Percentiles rank a stretch among this genome's conserved stretches.
Evolutionary conservation across 2,888 invertebrate species (phyloP).

Genomic region (Crepidodera aurea): DNA sequence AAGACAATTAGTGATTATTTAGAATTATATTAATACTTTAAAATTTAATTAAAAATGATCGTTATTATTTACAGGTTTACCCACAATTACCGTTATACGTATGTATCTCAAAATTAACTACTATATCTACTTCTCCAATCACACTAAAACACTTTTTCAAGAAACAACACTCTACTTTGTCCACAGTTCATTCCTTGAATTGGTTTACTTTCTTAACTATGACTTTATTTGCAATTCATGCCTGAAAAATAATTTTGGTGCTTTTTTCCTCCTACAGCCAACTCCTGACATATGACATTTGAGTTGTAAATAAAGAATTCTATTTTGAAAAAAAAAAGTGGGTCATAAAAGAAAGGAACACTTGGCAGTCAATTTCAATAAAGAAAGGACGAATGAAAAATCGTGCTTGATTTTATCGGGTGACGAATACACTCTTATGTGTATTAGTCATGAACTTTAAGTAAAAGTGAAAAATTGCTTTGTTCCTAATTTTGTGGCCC

Average conservation of each 20-base stretch:
- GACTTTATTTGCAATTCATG: conserved; percentile 13
- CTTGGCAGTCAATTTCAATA: background rate
- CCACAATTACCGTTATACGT: conserved; percentile 21
- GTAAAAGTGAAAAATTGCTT: background rate
- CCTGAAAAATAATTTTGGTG: conserved; percentile 7
- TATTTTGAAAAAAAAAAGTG: conserved; percentile 1
- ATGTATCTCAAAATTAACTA: conserved; percentile 19
- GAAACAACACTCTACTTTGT: background rate
- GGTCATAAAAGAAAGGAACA: conserved; percentile 9
- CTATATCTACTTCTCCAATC: background rate
- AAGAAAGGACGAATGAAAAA: conserved; percentile 3
- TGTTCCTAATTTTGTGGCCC: background rate
- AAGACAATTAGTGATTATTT: background rate
- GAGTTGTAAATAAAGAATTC: conserved; percentile 15
- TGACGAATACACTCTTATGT: background rate
- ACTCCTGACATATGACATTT: conserved; percentile 6
- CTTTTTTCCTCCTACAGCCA: background rate
- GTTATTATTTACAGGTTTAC: conserved; percentile 28
- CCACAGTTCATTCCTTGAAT: conserved; percentile 2
- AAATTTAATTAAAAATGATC: background rate
- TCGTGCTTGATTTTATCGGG: background rate
- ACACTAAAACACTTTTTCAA: background rate
- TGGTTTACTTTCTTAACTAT: background rate
- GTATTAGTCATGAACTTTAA: background rate
- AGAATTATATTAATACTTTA: background rate